phyloP scores from a whole-genome alignment of 1,140 invertebrate genomes.

The Drepana arcuata region DNA sequence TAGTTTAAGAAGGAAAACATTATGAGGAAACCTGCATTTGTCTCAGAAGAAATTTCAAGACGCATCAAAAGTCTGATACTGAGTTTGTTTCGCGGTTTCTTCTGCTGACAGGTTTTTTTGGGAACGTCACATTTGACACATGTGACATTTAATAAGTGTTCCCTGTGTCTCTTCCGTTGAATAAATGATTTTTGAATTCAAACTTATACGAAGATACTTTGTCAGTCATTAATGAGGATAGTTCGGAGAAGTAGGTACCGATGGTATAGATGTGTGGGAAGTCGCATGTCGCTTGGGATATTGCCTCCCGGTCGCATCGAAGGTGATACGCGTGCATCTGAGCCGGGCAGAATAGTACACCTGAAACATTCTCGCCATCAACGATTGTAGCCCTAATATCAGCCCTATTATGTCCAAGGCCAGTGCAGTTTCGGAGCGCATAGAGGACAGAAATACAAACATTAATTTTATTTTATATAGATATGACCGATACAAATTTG shows the following conservation, averaged over 20 bases:
- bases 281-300: constrained; percentile 37
- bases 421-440: too few relatives aligned
- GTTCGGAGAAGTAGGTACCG: constrained; percentile 15
- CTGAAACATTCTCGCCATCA: constrained; percentile 36
- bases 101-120: too few relatives aligned
- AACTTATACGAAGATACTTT: neutral
- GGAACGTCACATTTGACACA: too few relatives aligned
- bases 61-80: too few relatives aligned
- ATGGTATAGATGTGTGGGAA: constrained; percentile 16
- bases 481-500: too few relatives aligned
- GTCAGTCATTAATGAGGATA: neutral
- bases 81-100: too few relatives aligned
- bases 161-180: neutral
- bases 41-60: neutral
- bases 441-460: too few relatives aligned
- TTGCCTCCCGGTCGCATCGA: constrained; percentile 32
- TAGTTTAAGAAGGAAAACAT: neutral
- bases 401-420: too few relatives aligned
- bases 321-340: constrained; percentile 47
- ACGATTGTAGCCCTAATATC: too few relatives aligned
- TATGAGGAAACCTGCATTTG: neutral
- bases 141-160: too few relatives aligned
- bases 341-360: constrained; percentile 32
- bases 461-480: too few relatives aligned
- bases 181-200: neutral